Evolutionary conservation across 2,888 invertebrate genomes (phyloP).

Genomic region (Cantharis rustica): DNA sequence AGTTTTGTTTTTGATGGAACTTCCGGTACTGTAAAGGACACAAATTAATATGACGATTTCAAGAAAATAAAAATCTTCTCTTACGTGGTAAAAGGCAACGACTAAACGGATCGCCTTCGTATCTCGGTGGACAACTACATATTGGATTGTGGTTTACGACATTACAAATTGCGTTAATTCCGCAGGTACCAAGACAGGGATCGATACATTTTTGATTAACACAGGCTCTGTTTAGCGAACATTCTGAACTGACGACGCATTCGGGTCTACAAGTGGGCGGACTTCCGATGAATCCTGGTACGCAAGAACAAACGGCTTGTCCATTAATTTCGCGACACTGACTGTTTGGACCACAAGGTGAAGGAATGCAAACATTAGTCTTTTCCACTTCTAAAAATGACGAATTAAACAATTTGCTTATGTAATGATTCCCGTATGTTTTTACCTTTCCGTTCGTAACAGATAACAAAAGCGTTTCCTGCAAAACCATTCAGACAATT

Average conservation of each 20-base stretch:
- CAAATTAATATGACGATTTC: background rate
- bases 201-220: slow-evolving; percentile 61
- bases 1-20: slow-evolving; percentile 40
- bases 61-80: background rate
- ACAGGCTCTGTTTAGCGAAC: slow-evolving; percentile 57
- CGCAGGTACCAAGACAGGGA: slow-evolving; percentile 61
- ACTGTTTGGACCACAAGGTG: slow-evolving; percentile 66
- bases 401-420: background rate
- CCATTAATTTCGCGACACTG: slow-evolving; percentile 61
- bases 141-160: slow-evolving; percentile 86
- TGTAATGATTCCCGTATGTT: background rate
- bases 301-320: slow-evolving; percentile 64
- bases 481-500: slow-evolving; percentile 43
- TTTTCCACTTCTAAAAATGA: slow-evolving; percentile 55
- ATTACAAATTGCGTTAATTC: slow-evolving; percentile 64
- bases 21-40: slow-evolving; percentile 32
- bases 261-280: slow-evolving; percentile 63
- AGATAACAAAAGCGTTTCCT: slow-evolving; percentile 43
- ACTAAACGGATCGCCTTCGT: slow-evolving; percentile 80
- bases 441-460: slow-evolving; percentile 10
- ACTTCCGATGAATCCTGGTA: slow-evolving; percentile 57
- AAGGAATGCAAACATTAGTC: slow-evolving; percentile 68
- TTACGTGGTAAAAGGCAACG: slow-evolving; percentile 60
- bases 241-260: slow-evolving; percentile 59
- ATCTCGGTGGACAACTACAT: slow-evolving; percentile 79